Conservation (phyloP, 2,797 vertebrate species). For the Triplophysa yarkandensis region DNA sequence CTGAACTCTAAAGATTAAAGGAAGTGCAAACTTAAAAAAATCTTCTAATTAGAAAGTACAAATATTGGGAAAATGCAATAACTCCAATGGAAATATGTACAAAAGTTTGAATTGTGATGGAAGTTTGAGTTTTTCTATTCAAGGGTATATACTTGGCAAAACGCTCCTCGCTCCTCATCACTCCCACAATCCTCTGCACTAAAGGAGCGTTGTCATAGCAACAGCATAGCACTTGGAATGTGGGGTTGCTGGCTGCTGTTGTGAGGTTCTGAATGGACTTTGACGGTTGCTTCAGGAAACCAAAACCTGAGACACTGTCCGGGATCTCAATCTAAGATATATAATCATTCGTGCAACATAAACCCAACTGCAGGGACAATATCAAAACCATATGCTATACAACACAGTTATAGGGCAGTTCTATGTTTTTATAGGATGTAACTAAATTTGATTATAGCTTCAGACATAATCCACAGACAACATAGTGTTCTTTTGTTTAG, state of each 20-base stretch:
- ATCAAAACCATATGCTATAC: neutral
- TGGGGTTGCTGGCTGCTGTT: constrained; percentile 30
- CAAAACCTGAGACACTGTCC: constrained; percentile 7
- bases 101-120: neutral
- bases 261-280: constrained; percentile 40
- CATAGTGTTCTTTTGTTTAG: neutral
- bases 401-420: no score
- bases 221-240: constrained; percentile 45
- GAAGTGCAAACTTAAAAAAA: no score
- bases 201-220: constrained; percentile 44
- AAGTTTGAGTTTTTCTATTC: neutral
- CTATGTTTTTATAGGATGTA: no score
- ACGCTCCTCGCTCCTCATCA: constrained; percentile 22
- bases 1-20: no score
- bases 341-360: neutral
- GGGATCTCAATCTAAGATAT: neutral
- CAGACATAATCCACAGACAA: no score
- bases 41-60: neutral
- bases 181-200: constrained; percentile 34
- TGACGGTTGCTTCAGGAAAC: constrained; percentile 45
- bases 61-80: neutral
- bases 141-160: constrained; percentile 20
- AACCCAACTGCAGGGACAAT: neutral
- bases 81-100: neutral
- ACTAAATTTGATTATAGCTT: no score